Percentiles rank a stretch among this genome's conserved stretches.
Conservation (phyloP, 2,113 vertebrate genomes). For the Amblyornis subalaris region DNA sequence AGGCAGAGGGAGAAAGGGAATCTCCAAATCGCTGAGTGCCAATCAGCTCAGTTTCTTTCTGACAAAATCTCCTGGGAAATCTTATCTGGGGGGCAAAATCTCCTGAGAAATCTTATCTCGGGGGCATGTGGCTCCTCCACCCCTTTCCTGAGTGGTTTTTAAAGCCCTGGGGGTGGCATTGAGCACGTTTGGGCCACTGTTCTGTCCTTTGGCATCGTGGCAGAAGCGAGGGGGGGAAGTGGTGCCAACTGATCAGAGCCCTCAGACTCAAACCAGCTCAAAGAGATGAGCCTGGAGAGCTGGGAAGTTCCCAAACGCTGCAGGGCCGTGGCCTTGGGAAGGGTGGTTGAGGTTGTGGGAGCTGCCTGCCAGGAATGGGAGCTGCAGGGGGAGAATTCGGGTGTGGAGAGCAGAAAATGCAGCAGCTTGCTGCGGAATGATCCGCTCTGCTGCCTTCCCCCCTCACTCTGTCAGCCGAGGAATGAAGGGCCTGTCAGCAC, state of each 20-base stretch:
- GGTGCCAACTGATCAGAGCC: background rate
- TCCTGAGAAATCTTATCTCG: background rate
- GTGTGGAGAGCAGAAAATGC: background rate
- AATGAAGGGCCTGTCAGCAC: background rate
- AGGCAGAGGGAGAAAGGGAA: background rate
- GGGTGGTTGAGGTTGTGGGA: background rate
- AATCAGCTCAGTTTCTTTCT: background rate
- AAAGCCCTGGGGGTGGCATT: background rate
- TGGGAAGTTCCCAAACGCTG: background rate
- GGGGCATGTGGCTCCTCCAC: accelerated
- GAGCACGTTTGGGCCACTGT: background rate
- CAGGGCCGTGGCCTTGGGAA: background rate
- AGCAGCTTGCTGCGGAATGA: background rate
- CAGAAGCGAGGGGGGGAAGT: background rate
- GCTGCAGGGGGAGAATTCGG: background rate
- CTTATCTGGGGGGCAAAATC: background rate
- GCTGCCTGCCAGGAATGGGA: background rate
- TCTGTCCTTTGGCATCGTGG: background rate
- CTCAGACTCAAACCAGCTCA: background rate
- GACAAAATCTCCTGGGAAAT: background rate
- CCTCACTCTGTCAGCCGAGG: background rate
- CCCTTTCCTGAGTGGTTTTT: background rate
- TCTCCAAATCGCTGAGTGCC: accelerated
- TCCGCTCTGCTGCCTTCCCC: background rate
- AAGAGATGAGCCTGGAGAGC: background rate